phyloP scores from a whole-genome alignment of 2,888 invertebrate species.

The Mimas tiliae region DNA sequence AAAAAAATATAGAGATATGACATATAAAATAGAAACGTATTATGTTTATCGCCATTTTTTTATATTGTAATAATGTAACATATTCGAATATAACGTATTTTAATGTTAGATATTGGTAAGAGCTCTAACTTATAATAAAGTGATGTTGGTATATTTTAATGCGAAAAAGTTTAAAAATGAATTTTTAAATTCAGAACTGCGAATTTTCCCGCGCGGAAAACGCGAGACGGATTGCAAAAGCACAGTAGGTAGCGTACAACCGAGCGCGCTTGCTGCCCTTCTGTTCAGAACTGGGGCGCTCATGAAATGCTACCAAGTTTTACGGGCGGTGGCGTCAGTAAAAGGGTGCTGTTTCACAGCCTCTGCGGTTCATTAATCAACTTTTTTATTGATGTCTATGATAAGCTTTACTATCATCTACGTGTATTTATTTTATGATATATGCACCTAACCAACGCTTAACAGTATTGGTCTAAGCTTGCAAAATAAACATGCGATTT shows the following conservation, averaged over 20 bases:
- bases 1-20: neutral
- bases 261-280: slow-evolving; percentile 58
- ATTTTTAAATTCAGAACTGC: slow-evolving; percentile 27
- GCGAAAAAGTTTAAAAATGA: neutral
- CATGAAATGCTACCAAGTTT: slow-evolving; percentile 43
- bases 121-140: neutral
- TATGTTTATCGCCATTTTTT: slow-evolving; percentile 5
- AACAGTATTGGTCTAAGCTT: too few relatives aligned
- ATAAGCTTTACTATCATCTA: neutral
- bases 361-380: neutral
- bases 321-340: slow-evolving; percentile 16
- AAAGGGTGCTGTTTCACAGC: slow-evolving; percentile 21
- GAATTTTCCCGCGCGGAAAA: slow-evolving; percentile 35
- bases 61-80: neutral
- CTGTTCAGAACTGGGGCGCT: slow-evolving; percentile 58
- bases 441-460: neutral
- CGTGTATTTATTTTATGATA: neutral
- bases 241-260: slow-evolving; percentile 36
- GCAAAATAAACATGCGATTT: too few relatives aligned
- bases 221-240: slow-evolving; percentile 31
- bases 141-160: neutral
- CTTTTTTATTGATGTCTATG: neutral
- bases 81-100: neutral
- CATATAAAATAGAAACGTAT: slow-evolving; percentile 5
- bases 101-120: neutral